These are phyloP conservation scores for Erethizon dorsatum DNA, from an alignment of 2,797 vertebrate species.

Conservation along the genomic window DNA sequence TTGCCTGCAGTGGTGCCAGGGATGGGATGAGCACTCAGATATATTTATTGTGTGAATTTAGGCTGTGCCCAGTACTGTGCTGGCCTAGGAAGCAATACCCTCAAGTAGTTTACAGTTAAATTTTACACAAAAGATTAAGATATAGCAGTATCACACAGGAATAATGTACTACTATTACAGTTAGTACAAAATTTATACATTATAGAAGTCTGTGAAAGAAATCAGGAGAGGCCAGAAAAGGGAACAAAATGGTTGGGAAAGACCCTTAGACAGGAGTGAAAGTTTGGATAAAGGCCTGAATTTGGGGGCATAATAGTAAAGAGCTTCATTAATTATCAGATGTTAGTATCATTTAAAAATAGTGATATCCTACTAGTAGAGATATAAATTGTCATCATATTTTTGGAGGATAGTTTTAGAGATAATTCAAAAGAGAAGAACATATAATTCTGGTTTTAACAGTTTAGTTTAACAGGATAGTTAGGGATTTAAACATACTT, in stretches of 20 bases:
- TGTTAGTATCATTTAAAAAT: neutral
- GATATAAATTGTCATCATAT: accelerated
- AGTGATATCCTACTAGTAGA: neutral
- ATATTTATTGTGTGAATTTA: neutral
- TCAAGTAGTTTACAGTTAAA: neutral
- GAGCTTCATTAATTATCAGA: neutral
- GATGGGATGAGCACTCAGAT: neutral
- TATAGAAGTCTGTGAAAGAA: neutral
- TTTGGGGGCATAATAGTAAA: neutral
- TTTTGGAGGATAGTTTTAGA: neutral
- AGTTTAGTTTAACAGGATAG: neutral
- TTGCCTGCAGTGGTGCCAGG: neutral
- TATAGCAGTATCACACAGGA: neutral
- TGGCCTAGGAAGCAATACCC: neutral
- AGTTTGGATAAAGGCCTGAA: neutral
- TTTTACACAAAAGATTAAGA: neutral
- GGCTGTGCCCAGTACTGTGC: neutral
- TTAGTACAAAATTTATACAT: neutral
- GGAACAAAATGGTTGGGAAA: neutral
- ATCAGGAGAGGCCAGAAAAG: neutral
- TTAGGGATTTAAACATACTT: slow-evolving; percentile 4
- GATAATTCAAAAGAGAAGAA: neutral
- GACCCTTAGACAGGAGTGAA: neutral
- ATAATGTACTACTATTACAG: neutral
- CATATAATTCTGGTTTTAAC: neutral